Conservation (phyloP, 1,140 invertebrate species). For the Heliconius nattereri region DNA sequence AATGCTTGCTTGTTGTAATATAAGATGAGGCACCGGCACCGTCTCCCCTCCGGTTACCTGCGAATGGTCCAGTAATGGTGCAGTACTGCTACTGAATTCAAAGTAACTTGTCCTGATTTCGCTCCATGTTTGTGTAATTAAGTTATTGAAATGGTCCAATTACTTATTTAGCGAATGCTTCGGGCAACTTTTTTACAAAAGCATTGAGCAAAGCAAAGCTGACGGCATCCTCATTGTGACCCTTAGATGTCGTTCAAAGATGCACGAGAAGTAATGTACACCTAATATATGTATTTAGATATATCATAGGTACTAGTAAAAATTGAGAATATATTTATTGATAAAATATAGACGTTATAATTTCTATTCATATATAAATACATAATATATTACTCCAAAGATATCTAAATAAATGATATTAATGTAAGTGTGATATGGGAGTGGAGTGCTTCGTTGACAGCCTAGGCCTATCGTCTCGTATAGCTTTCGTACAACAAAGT, state of each 20-base stretch:
- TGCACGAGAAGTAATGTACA: not conserved
- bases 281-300: not conserved
- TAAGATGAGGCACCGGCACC: not conserved
- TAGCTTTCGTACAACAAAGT: not conserved
- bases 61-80: not conserved
- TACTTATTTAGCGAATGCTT: not conserved
- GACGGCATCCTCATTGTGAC: not conserved
- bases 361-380: not conserved
- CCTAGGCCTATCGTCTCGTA: not conserved
- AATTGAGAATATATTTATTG: constrained; percentile 8
- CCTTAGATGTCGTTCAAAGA: not conserved
- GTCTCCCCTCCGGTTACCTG: not conserved
- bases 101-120: not conserved
- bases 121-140: not conserved
- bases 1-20: not conserved
- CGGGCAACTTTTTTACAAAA: not conserved
- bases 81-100: not conserved
- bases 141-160: constrained; percentile 12
- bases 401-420: not conserved
- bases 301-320: not conserved
- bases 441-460: not conserved
- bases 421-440: not conserved
- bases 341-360: constrained; percentile 1
- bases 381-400: not conserved
- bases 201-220: not conserved